A percentile compares a stretch with the other conserved stretches of the same genome.
Conservation (phyloP, 2,113 vertebrate genomes). For the Merops nubicus region DNA sequence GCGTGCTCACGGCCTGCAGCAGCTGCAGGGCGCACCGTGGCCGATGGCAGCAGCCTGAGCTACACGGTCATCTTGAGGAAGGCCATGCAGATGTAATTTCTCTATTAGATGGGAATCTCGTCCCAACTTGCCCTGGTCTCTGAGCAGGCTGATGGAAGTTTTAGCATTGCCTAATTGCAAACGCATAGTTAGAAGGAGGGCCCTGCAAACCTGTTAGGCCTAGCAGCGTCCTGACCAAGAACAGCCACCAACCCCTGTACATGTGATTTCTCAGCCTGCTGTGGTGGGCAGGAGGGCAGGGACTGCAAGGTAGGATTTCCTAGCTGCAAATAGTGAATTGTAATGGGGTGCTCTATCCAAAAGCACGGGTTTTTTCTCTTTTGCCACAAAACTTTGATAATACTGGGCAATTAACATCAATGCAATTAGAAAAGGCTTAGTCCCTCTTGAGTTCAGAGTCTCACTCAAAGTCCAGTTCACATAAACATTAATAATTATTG, state of each 20-base stretch:
- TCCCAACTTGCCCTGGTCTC: neutral
- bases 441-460: neutral
- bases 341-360: neutral
- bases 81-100: neutral
- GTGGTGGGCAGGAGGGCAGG: neutral
- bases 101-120: neutral
- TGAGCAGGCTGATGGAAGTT: neutral
- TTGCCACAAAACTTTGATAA: neutral
- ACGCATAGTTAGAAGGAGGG: neutral
- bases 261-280: neutral
- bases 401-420: neutral
- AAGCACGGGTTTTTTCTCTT: neutral
- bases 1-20: neutral
- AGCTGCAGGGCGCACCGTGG: neutral
- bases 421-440: neutral
- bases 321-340: neutral
- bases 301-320: neutral
- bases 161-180: neutral
- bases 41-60: neutral
- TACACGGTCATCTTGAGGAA: neutral
- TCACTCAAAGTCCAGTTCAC: neutral
- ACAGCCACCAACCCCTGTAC: rapidly evolving
- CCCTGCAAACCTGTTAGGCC: neutral
- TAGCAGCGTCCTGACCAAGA: neutral
- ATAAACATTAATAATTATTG: neutral